Conservation (phyloP, 2,113 vertebrate genomes). For the Fukomys damarensis region DNA sequence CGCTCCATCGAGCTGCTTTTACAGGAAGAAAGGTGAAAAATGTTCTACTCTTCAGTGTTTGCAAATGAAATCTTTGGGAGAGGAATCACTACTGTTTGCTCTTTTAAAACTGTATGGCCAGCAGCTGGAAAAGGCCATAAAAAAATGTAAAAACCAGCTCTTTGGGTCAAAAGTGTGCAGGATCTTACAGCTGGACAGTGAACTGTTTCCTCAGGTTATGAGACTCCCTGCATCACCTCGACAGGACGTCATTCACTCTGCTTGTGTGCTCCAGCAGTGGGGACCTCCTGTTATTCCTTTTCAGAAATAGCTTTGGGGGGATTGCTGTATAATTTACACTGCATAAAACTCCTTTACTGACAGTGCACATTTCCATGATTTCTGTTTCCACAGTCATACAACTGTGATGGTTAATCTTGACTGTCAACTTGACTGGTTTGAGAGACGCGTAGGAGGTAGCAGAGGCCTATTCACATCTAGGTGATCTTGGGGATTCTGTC, state of each 20-base stretch:
- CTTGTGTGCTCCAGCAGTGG: background rate
- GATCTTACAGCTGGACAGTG: background rate
- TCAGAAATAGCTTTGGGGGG: background rate
- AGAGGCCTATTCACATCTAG: background rate
- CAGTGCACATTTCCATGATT: background rate
- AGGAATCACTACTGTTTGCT: background rate
- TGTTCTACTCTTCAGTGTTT: background rate
- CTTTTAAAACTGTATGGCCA: background rate
- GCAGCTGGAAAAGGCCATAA: background rate
- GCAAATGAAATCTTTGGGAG: constrained; percentile 13
- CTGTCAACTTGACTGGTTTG: background rate
- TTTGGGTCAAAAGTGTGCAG: background rate
- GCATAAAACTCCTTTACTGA: background rate
- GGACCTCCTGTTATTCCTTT: background rate
- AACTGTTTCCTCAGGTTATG: background rate
- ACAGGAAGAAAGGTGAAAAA: constrained; percentile 92
- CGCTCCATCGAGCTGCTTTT: constrained; percentile 93
- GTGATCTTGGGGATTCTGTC: background rate
- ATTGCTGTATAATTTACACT: background rate
- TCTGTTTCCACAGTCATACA: background rate
- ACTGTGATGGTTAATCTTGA: background rate
- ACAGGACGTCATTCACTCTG: background rate
- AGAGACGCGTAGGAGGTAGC: background rate
- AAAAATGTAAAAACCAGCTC: background rate
- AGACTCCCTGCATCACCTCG: background rate